Evolutionary conservation across 2,797 vertebrate species (phyloP).

Genomic region (Notolepis coatsorum): DNA sequence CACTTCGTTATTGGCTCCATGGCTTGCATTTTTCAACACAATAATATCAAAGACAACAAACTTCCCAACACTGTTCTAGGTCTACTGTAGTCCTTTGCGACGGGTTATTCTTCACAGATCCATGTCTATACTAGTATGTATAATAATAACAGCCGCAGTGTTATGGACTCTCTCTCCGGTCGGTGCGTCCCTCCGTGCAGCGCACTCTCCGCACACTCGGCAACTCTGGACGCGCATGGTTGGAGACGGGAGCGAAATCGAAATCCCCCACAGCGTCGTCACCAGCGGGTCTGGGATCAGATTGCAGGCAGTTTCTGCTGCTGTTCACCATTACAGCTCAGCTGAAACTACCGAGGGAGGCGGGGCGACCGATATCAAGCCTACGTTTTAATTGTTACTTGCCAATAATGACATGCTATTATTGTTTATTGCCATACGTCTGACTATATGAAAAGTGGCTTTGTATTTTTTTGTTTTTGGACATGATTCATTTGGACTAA

Average conservation of each 20-base stretch:
- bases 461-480: not conserved
- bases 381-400: too few species aligned
- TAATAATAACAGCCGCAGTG: too few species aligned
- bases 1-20: constrained; percentile 87
- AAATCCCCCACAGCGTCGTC: not conserved
- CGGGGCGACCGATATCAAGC: constrained; percentile 20
- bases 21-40: constrained; percentile 31
- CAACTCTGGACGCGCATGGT: constrained; percentile 18
- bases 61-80: not conserved
- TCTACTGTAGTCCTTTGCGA: not conserved
- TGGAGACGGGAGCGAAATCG: constrained; percentile 1
- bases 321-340: constrained; percentile 40
- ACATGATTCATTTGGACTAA: too few species aligned
- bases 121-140: too few species aligned
- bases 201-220: constrained; percentile 2
- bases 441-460: not conserved
- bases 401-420: too few species aligned
- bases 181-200: constrained; percentile 27
- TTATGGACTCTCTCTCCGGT: too few species aligned
- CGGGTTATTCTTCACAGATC: constrained; percentile 29
- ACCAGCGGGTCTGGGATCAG: not conserved
- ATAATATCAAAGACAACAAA: not conserved
- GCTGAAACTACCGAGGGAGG: constrained; percentile 59
- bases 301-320: constrained; percentile 40
- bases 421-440: not conserved